Evolutionary conservation across 2,113 vertebrate species (phyloP).

Genomic region (Steatornis caripensis): DNA sequence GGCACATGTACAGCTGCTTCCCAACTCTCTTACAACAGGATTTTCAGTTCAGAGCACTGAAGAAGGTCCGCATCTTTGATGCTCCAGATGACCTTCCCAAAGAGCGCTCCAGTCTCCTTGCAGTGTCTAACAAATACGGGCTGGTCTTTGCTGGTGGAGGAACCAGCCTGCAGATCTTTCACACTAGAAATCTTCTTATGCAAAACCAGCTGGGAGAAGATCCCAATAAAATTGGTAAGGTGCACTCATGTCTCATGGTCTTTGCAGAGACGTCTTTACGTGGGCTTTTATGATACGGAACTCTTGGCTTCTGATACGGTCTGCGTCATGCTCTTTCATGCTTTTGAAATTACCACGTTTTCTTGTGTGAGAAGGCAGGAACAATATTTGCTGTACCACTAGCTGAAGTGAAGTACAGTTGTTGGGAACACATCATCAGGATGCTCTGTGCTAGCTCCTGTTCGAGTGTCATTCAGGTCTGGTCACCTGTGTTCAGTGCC

Average conservation of each 20-base stretch:
- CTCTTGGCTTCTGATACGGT: background rate
- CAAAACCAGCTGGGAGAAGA: conserved; percentile 82
- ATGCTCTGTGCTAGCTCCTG: background rate
- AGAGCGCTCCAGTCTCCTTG: conserved; percentile 85
- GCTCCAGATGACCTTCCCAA: conserved; percentile 80
- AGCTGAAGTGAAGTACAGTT: background rate
- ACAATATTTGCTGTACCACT: background rate
- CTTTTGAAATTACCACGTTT: background rate
- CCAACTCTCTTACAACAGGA: conserved; percentile 74
- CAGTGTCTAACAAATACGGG: conserved; percentile 89
- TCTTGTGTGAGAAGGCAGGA: background rate
- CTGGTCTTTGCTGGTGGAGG: conserved; percentile 84
- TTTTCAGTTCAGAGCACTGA: conserved; percentile 94
- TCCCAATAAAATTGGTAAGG: conserved; percentile 85
- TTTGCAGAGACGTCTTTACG: background rate
- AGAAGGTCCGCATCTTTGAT: conserved; percentile 88
- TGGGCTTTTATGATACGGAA: background rate
- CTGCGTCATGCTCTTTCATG: background rate
- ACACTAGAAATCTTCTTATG: conserved; percentile 79
- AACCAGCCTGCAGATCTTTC: conserved; percentile 82
- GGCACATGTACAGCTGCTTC: background rate
- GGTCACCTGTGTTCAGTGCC: background rate
- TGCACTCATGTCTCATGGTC: rapidly evolving
- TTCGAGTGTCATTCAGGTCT: background rate
- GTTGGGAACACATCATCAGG: background rate